phyloP scores from a whole-genome alignment of 2,797 vertebrate species.

The Thalassophryne amazonica region DNA sequence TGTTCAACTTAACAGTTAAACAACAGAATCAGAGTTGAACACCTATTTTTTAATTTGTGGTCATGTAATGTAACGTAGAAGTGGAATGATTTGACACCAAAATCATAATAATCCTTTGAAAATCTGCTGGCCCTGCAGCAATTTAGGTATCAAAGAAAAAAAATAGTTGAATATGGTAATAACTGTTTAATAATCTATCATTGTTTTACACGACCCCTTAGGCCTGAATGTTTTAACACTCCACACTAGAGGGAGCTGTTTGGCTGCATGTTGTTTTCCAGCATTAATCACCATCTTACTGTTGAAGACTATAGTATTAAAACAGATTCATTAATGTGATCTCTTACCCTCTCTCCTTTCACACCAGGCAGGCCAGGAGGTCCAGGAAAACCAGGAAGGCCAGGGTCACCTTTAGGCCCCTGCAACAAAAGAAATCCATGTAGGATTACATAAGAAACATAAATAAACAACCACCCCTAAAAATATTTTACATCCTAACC shows the following conservation, averaged over 20 bases:
- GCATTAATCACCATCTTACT: background rate
- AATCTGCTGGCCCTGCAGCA: too few relatives aligned
- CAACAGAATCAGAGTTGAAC: too few relatives aligned
- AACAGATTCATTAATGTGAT: background rate
- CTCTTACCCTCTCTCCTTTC: constrained; percentile 93
- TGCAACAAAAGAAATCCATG: constrained; percentile 42
- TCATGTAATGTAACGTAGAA: too few relatives aligned
- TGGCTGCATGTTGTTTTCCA: constrained; percentile 5
- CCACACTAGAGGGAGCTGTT: constrained; percentile 48
- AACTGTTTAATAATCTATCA: too few relatives aligned
- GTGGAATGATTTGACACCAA: too few relatives aligned
- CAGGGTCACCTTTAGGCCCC: constrained; percentile 90
- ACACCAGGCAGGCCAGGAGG: constrained; percentile 87
- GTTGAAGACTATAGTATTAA: background rate
- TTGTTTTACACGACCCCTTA: too few relatives aligned
- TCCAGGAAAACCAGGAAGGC: constrained; percentile 91
- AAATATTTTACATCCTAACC: too few relatives aligned
- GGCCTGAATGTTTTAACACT: background rate
- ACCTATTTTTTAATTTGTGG: too few relatives aligned
- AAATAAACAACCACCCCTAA: background rate
- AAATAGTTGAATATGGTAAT: too few relatives aligned
- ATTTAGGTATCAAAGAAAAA: too few relatives aligned
- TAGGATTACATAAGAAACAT: background rate
- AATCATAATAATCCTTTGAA: too few relatives aligned
- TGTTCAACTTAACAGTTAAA: too few relatives aligned